These are phyloP conservation scores for Orthonevra nobilis DNA, from an alignment of 2,888 invertebrate species.

Conservation along the genomic window DNA sequence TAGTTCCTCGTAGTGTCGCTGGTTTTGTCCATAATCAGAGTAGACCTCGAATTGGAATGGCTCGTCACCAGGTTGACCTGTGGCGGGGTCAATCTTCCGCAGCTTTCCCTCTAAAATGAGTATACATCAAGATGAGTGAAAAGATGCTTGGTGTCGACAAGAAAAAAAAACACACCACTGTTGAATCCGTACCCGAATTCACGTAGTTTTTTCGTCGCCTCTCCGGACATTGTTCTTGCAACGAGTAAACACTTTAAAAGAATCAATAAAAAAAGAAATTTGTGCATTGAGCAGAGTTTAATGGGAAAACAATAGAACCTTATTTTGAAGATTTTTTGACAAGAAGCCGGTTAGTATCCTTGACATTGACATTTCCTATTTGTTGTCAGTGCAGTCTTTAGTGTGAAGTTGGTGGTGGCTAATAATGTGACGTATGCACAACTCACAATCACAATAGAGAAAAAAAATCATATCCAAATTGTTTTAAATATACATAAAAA, in stretches of 20 bases:
- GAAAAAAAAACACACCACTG: constrained; percentile 79
- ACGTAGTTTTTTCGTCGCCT: constrained; percentile 61
- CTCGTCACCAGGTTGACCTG: constrained; percentile 81
- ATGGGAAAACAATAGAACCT: background rate
- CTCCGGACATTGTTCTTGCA: constrained; percentile 40
- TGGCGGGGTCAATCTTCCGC: constrained; percentile 82
- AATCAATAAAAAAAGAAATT: constrained; percentile 15
- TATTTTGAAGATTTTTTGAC: constrained; percentile 27
- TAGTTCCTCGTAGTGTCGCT: constrained; percentile 86
- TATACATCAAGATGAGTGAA: background rate
- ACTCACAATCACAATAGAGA: no score
- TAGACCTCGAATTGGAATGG: constrained; percentile 85
- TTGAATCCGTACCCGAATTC: constrained; percentile 83
- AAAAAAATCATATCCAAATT: no score
- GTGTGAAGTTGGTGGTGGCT: no score
- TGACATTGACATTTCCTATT: constrained; percentile 19
- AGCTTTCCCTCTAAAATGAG: constrained; percentile 83
- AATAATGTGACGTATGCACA: no score
- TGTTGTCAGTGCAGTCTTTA: no score
- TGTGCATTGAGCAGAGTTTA: constrained; percentile 8
- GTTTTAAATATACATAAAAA: no score
- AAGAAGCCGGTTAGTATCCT: constrained; percentile 22
- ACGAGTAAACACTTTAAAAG: constrained; percentile 29
- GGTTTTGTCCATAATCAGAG: constrained; percentile 84
- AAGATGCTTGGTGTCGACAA: background rate